These are phyloP conservation scores for Danio jaintianensis DNA, from an alignment of 2,797 vertebrate genomes.

Conservation along the genomic window DNA sequence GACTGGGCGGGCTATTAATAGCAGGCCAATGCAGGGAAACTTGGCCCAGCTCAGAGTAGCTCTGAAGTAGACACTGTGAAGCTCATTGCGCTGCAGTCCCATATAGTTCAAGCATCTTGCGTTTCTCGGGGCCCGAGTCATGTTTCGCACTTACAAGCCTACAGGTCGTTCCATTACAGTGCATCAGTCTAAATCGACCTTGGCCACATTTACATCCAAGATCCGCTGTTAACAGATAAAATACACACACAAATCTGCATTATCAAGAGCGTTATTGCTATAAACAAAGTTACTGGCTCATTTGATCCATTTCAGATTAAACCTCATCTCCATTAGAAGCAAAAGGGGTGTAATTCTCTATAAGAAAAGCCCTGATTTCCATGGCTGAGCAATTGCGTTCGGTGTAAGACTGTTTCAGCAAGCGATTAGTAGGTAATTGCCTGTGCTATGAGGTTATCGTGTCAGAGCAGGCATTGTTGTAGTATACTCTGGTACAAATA, in stretches of 20 bases:
- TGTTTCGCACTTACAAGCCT: conserved; percentile 65
- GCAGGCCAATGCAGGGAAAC: conserved; percentile 58
- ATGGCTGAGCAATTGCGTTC: conserved; percentile 39
- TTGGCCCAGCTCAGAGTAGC: conserved; percentile 49
- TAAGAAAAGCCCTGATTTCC: conserved; percentile 31
- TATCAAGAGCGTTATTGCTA: not conserved
- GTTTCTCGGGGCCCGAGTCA: conserved; percentile 64
- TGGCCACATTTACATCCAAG: not conserved
- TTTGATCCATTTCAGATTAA: conserved; percentile 33
- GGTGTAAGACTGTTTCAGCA: conserved; percentile 21
- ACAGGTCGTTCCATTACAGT: conserved; percentile 62
- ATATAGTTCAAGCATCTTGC: conserved; percentile 60
- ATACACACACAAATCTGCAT: conserved; percentile 27
- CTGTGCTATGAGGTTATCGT: conserved; percentile 64
- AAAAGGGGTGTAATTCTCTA: conserved; percentile 5
- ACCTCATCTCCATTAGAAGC: conserved; percentile 24
- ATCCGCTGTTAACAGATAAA: not conserved
- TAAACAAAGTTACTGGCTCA: conserved; percentile 19
- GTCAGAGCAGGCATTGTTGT: conserved; percentile 52
- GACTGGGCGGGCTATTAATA: conserved; percentile 69
- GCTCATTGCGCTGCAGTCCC: conserved; percentile 65
- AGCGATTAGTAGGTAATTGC: conserved; percentile 62
- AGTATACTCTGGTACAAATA: conserved; percentile 56
- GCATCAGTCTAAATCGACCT: conserved; percentile 53
- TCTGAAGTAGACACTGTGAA: conserved; percentile 46